These are phyloP conservation scores for Ruditapes philippinarum DNA, from an alignment of 1,140 invertebrate species.

Conservation along the genomic window DNA sequence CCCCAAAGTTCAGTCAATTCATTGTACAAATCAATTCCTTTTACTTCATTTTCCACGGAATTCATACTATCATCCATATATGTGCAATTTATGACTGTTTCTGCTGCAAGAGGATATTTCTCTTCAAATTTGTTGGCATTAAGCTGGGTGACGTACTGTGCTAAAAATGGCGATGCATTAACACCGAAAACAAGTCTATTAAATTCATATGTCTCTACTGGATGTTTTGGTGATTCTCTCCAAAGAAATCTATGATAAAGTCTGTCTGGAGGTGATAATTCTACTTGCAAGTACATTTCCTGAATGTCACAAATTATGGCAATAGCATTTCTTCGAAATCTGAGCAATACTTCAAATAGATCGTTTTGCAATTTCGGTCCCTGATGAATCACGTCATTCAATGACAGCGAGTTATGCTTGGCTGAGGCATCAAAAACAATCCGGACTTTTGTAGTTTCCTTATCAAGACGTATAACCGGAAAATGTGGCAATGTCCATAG, in stretches of 20 bases:
- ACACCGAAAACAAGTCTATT: constrained; percentile 58
- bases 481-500: constrained; percentile 72
- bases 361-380: constrained; percentile 85
- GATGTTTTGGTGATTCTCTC: neutral
- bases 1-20: constrained; percentile 48
- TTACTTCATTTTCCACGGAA: constrained; percentile 46
- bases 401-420: constrained; percentile 46
- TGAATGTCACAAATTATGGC: constrained; percentile 66
- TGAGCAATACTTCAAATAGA: constrained; percentile 71
- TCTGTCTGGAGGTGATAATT: neutral
- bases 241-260: constrained; percentile 59
- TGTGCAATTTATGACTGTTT: constrained; percentile 61
- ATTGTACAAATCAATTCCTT: constrained; percentile 45
- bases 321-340: constrained; percentile 70
- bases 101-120: constrained; percentile 35
- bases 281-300: constrained; percentile 64
- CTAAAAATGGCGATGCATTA: constrained; percentile 60
- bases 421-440: constrained; percentile 72
- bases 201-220: constrained; percentile 36
- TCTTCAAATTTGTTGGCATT: neutral
- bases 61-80: constrained; percentile 69
- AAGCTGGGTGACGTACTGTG: constrained; percentile 42
- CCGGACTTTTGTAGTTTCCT: constrained; percentile 64
- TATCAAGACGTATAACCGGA: constrained; percentile 52
- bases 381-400: constrained; percentile 58